Base-by-base conservation (phyloP, 30 jellyfish, hydroid and myxozoan genomes). In the Aurelia sp. region DNA sequence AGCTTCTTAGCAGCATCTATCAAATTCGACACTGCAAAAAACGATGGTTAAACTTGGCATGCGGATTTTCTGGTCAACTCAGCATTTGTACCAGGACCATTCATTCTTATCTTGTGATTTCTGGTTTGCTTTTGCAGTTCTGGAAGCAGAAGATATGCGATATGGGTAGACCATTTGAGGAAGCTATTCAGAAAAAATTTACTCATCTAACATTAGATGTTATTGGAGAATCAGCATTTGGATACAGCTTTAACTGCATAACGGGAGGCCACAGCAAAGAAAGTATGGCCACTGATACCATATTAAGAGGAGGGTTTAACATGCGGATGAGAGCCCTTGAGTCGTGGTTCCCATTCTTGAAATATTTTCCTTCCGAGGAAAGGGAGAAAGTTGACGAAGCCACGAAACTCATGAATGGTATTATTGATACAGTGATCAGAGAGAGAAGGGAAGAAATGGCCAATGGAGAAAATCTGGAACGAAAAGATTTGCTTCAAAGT, bases 141-240 rank as follows among this genome's bases (percentile, higher is more conserved):
- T 79, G 80, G 89, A 37, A 63, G 35, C 21, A 47, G 3, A 65
- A 79, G 66, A 18, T 79, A 1, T 1, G 48, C 13, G 81, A 47
- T 11, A 22, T 20, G 16, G 73, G 40, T 1, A 74, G 76, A 10
- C 22, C 17, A 31, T 19, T 12, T 64, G 81, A 79, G 64, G 81
- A 62, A 11, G 40, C 33, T 12, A 64, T 79, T 9, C 89, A 62
- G 18, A 18, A 61, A 0, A 47, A 30, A 21, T 79, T 79, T 20
- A 79, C 89, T 1, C 6, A 52, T 27, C 61, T 79, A 13, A 79
- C 89, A 2, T 35, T 79, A 21, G 89, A 79, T 65, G 61, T 79
- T 11, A 79, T 79, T 52, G 89, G 89, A 13, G 89, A 62, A 21
- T 51, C 72, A 6, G 74, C 81, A 9, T 79, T 79, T 79, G 89